Conservation (phyloP, 2,113 vertebrate species). For the Cathartes aura region DNA sequence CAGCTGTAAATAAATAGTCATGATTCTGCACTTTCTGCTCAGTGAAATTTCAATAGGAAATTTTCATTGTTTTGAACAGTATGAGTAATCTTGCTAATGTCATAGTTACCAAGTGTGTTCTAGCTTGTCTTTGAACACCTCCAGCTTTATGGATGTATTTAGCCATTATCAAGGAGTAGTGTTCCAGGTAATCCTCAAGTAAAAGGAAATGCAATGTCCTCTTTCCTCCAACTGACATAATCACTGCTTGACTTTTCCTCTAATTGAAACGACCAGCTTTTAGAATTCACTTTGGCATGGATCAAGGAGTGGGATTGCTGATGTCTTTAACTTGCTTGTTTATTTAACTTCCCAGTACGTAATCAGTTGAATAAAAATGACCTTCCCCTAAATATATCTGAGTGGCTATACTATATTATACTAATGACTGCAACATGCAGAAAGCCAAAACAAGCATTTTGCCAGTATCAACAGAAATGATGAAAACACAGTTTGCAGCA, state of each 20-base stretch:
- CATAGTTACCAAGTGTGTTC: neutral
- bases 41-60: neutral
- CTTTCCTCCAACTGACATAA: neutral
- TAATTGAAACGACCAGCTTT: neutral
- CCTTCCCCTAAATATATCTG: constrained; percentile 47
- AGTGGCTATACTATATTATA: constrained; percentile 27
- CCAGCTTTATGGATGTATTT: neutral
- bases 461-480: constrained; percentile 65
- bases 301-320: neutral
- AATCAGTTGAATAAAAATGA: constrained; percentile 49
- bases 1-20: neutral
- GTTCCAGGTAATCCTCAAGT: neutral
- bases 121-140: neutral
- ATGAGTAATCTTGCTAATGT: neutral
- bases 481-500: constrained; percentile 41
- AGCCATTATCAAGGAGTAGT: neutral
- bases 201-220: neutral
- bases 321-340: constrained; percentile 29
- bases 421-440: constrained; percentile 39
- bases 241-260: neutral
- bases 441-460: constrained; percentile 57
- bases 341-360: constrained; percentile 46
- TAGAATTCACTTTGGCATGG: constrained; percentile 1
- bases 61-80: neutral
- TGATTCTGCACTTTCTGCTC: neutral